Base-by-base conservation (phyloP, 2,888 invertebrate genomes). In the Griposia aprilina region DNA sequence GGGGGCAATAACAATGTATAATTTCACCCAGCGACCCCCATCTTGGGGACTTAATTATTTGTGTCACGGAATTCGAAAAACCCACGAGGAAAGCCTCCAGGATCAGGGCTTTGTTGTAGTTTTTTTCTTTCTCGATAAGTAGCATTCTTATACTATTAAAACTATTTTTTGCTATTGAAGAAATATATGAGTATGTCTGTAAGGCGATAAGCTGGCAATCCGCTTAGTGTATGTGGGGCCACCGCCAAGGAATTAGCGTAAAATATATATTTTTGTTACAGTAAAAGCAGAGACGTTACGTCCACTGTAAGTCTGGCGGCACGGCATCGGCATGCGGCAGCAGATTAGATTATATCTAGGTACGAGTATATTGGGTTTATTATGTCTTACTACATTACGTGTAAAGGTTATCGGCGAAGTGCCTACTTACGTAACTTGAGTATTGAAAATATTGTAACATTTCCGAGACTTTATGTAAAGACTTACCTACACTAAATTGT, bases 61-160 rank as follows among this genome's bases (percentile, higher is more conserved):
- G 94, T 95, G 96, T 96, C 96, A 96, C 96, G 96, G 94, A 96
- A 96, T 95, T 94, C 95, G 93, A 95, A 95, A 95, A 94, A 94
- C 93, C 93, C 92, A 92, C 92, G 90, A 93, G 92, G 91, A 95
- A 95, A 95, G 94, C 95, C 94, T 92, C 86, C 90, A 94, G 95
- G 95, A 95, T 95, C 94, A 93, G 83, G 91, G 93, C 94, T 93
- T 95, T 95, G 94, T 95, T 94, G 92, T 92, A 91, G 91, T 76
- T 93, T 95, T 95, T 94, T 93, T 93, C 50, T 80, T 69, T 90
- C 86, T 91, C 87, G 86, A 90, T 91, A 93, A 92, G 93, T 90
- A 90, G 87, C 90, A 90, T 89, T 90, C 91, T 92, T 94, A 93
- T 93, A 92, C 91, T 91, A 92, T 92, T 91, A 93, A 93, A 93